Evolutionary conservation across 1,140 invertebrate genomes (phyloP).

Genomic region (Neuroterus valhalla): DNA sequence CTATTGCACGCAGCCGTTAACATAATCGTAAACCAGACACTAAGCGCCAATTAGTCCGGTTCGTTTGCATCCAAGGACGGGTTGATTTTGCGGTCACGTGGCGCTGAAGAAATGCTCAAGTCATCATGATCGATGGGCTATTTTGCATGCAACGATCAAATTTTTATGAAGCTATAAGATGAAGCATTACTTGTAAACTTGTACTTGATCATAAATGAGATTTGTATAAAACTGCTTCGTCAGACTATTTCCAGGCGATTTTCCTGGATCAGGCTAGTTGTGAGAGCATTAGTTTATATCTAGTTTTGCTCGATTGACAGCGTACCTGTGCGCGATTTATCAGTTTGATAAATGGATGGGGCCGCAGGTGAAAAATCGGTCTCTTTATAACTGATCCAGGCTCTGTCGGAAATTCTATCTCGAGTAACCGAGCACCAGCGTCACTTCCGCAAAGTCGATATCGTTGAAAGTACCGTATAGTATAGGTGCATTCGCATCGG

Average conservation of each 20-base stretch:
- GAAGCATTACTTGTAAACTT: too few relatives aligned
- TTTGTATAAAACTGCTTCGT: too few relatives aligned
- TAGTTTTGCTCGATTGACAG: background rate
- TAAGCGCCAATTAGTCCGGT: slow-evolving; percentile 18
- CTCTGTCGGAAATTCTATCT: slow-evolving; percentile 42
- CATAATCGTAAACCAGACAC: slow-evolving; percentile 44
- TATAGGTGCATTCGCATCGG: slow-evolving; percentile 35
- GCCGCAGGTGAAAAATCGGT: slow-evolving; percentile 38
- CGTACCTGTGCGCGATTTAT: background rate
- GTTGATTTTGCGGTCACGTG: background rate
- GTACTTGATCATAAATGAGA: too few relatives aligned
- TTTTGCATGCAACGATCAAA: too few relatives aligned
- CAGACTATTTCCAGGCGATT: too few relatives aligned
- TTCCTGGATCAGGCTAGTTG: too few relatives aligned
- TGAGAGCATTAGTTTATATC: background rate
- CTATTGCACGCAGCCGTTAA: slow-evolving; percentile 34
- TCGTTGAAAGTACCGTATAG: background rate
- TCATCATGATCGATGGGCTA: too few relatives aligned
- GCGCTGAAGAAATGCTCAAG: too few relatives aligned
- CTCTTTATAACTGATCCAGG: background rate
- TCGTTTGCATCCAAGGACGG: slow-evolving; percentile 24
- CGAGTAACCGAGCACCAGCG: slow-evolving; percentile 37
- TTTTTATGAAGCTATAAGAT: too few relatives aligned
- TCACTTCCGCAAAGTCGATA: slow-evolving; percentile 49
- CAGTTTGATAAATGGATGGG: slow-evolving; percentile 33